Base-by-base conservation (phyloP, 2,888 invertebrate genomes). In the Lochmaea capreae region DNA sequence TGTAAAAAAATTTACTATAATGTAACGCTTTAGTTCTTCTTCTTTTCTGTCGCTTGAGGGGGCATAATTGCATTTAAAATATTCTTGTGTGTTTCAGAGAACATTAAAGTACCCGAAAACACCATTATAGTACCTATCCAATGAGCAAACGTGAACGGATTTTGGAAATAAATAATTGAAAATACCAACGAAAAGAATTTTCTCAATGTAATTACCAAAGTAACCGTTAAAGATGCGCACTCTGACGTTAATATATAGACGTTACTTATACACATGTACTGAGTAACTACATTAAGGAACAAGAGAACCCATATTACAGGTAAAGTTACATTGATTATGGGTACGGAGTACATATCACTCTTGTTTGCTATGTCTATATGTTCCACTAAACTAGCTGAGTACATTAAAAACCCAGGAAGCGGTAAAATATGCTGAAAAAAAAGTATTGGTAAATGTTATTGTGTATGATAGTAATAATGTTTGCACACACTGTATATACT, bases 101-200 rank as follows among this genome's bases (percentile, higher is more conserved):
- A 78, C 74, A 78, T 73, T 73, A 97, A 88, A 0, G 99, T 99
- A 4, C 99, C 99, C 2, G 92, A 86, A 86, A 99, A 99, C 1
- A 99, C 98, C 59, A 97, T 87, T 1, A 91, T 82, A 0, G 98
- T 96, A 6, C 98, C 98, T 54, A 95, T 83, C 96, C 98, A 97
- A 85, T 99, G 99, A 62, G 92, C 91, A 0, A 92, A 10, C 0
- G 98, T 98, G 84, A 99, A 99, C 0, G 96, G 94, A 89, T 99
- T 99, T 81, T 93, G 90, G 85, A 99, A 99, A 87, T 98, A 97
- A 65, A 96, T 82, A 80, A 99, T 97, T 0, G 98, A 99, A 85
- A 99, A 94, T n/a, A 99, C 87, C 52, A 99, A 89, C 0, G 98
- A 98, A 46, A 96, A 90, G 85, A 99, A 99, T 88, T 99, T 99